phyloP scores from a whole-genome alignment of 2,113 vertebrate species.

The Callopanchax toddi region DNA sequence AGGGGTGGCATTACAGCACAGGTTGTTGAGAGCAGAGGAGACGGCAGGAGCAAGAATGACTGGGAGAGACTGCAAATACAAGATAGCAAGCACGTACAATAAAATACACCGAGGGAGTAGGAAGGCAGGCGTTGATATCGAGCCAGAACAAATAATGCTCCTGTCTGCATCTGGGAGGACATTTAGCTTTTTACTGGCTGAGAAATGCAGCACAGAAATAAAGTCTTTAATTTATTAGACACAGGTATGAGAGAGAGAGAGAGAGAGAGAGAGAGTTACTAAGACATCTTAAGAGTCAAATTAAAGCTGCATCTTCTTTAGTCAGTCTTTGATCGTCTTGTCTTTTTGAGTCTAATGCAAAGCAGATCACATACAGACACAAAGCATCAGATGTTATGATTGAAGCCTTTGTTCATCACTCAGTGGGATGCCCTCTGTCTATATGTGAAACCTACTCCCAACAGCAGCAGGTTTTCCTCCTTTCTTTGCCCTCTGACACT shows the following conservation, averaged over 20 bases:
- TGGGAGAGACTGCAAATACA: slow-evolving; percentile 57
- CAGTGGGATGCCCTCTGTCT: slow-evolving; percentile 15
- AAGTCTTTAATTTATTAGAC: neutral
- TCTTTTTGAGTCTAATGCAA: slow-evolving; percentile 12
- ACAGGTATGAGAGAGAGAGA: neutral
- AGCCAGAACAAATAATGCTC: slow-evolving; percentile 17
- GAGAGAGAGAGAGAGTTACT: neutral
- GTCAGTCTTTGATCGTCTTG: neutral
- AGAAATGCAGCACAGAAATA: neutral
- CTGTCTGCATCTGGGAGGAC: slow-evolving; percentile 6
- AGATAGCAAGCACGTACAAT: slow-evolving; percentile 38
- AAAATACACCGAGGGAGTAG: slow-evolving; percentile 22
- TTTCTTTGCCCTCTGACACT: slow-evolving; percentile 29
- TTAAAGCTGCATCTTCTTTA: neutral
- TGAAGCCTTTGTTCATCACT: slow-evolving; percentile 36
- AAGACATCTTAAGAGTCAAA: neutral
- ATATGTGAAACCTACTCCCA: slow-evolving; percentile 35
- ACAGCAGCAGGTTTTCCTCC: slow-evolving; percentile 16
- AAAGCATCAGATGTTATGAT: slow-evolving; percentile 29
- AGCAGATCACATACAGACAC: slow-evolving; percentile 9
- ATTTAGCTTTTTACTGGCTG: neutral
- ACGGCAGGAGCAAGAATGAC: slow-evolving; percentile 32
- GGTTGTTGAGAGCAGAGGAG: slow-evolving; percentile 61
- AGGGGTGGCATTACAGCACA: slow-evolving; percentile 69
- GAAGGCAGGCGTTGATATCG: slow-evolving; percentile 3